Evolutionary conservation across 1,140 invertebrate genomes (phyloP).

Genomic region (Ctenoplectra terminalis): DNA sequence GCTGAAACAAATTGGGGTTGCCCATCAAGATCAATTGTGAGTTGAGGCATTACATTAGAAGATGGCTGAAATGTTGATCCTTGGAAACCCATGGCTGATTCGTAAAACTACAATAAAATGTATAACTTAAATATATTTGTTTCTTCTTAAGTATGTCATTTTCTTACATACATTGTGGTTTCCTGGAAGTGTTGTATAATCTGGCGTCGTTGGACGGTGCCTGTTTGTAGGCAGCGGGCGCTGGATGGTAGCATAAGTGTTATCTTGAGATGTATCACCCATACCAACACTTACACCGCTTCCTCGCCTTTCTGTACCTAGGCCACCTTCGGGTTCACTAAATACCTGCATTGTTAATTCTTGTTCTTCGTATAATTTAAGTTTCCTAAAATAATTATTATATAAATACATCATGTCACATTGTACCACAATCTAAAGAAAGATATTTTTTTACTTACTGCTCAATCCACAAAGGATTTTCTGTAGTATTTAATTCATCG

Average conservation of each 20-base stretch:
- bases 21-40: slow-evolving; percentile 85
- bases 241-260: slow-evolving; percentile 94
- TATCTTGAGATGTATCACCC: slow-evolving; percentile 86
- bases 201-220: slow-evolving; percentile 85
- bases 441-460: slow-evolving; percentile 85
- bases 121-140: too few relatives aligned
- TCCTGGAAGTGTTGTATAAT: slow-evolving; percentile 88
- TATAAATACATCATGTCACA: background rate
- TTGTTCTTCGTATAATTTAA: slow-evolving; percentile 95
- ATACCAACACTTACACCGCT: slow-evolving; percentile 81
- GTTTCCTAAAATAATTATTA: slow-evolving; percentile 85
- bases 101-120: slow-evolving; percentile 84
- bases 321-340: slow-evolving; percentile 87
- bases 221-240: slow-evolving; percentile 84
- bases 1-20: slow-evolving; percentile 88
- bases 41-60: slow-evolving; percentile 79
- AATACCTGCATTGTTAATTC: slow-evolving; percentile 97
- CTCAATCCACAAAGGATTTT: slow-evolving; percentile 97
- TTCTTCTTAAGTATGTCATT: too few relatives aligned
- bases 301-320: slow-evolving; percentile 83
- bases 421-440: background rate
- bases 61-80: slow-evolving; percentile 88
- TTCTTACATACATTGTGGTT: slow-evolving; percentile 77
- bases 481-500: slow-evolving; percentile 93
- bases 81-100: slow-evolving; percentile 87